Evolutionary conservation across 2,113 vertebrate species (phyloP).

Genomic region (Sciurus niger): DNA sequence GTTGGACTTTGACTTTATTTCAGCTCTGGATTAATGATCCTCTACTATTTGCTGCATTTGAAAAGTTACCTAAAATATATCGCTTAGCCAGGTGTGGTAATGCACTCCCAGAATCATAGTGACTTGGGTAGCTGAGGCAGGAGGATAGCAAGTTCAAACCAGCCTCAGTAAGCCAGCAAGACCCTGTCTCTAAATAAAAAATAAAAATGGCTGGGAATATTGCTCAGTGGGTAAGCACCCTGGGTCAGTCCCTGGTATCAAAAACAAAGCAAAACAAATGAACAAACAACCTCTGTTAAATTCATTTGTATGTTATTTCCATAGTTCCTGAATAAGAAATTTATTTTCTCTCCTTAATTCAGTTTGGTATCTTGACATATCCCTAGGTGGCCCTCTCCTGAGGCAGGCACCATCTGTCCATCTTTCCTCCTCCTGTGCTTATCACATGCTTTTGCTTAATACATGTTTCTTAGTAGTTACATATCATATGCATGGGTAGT

Average conservation of each 20-base stretch:
- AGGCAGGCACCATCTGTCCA: not conserved
- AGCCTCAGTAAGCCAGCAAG: too few relatives aligned
- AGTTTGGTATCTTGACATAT: not conserved
- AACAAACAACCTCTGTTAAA: not conserved
- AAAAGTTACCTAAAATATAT: not conserved
- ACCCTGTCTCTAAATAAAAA: too few relatives aligned
- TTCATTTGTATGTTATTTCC: not conserved
- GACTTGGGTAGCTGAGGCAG: too few relatives aligned
- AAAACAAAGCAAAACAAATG: too few relatives aligned
- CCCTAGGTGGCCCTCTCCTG: not conserved
- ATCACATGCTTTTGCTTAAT: not conserved
- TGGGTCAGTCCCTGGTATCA: too few relatives aligned
- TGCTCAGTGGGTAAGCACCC: too few relatives aligned
- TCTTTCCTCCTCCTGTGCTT: not conserved
- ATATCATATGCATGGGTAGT: not conserved
- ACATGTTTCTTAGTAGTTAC: not conserved
- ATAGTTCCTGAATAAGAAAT: not conserved
- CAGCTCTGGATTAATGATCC: not conserved
- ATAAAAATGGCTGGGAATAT: too few relatives aligned
- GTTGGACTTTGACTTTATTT: not conserved
- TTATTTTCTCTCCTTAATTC: not conserved
- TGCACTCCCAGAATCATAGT: too few relatives aligned
- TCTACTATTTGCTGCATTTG: not conserved
- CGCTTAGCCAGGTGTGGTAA: too few relatives aligned
- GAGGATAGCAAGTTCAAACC: too few relatives aligned